Evolutionary conservation across 1,140 invertebrate genomes (phyloP), one percentile per base, ranked within the genome.

Genomic region (Drosophila tsacasi): DNA sequence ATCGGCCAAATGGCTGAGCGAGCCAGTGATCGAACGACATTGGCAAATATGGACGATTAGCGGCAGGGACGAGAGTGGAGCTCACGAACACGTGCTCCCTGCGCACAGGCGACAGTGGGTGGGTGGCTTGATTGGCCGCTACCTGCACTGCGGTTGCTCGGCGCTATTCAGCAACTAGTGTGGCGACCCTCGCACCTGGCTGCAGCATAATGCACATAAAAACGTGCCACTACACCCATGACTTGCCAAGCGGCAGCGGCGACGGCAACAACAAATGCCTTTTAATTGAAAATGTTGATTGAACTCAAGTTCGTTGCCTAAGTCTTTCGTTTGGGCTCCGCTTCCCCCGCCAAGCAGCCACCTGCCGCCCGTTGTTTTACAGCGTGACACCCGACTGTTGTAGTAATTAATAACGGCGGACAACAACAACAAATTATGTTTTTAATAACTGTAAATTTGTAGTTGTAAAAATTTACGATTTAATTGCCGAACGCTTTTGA

Each of bases 401-500:
- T 90, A 85, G 85, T 90, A 85, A 90, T 90, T 90, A 90, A 90
- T 90, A 89, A 90, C 83, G 73, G 67, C 77, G 72, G 66, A 65
- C 84, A 84, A 83, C 81, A 83, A 83, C 83, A 87, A 81, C 84
- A 87, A 87, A 90, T 87, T 87, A 89, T 89, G 85, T 78, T 85
- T 89, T 89, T 90, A 89, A 89, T 89, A 90, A 90, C 84, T 89
- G 84, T 90, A 90, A 90, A 90, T 90, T 90, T 90, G 85, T 85
- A 90, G 85, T 90, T 90, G 85, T 90, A 85, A 90, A 90, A 85
- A 76, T 85, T 82, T 90, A 89, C 85, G 85, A 89, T 90, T 89
- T 89, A 89, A 89, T 89, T 90, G 84, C 81, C 52, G 73, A 74
- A 81, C 83, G 60, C 44, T 42, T 73, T 91, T 91, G 83, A 87